These are phyloP conservation scores for Oreohelix idahoensis DNA, from an alignment of 1,140 invertebrate species.

Conservation along the genomic window DNA sequence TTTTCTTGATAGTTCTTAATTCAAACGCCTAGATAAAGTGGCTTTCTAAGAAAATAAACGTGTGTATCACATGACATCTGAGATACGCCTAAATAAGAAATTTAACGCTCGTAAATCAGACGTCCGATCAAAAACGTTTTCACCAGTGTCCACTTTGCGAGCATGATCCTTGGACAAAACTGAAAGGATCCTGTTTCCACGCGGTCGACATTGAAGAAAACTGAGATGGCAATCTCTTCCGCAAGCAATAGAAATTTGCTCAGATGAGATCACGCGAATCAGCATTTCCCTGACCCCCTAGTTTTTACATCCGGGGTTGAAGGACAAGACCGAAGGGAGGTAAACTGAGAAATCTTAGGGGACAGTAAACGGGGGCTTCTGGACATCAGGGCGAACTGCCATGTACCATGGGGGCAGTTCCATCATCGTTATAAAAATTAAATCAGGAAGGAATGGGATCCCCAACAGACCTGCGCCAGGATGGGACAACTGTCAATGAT, in stretches of 20 bases:
- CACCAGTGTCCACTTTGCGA: too few species aligned
- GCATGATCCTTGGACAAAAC: too few species aligned
- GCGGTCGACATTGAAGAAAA: not conserved
- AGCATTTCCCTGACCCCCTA: not conserved
- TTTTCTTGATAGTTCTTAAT: too few species aligned
- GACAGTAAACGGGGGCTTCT: not conserved
- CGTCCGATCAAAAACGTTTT: too few species aligned
- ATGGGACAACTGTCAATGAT: not conserved
- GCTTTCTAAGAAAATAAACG: too few species aligned
- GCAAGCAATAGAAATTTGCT: not conserved
- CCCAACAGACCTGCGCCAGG: not conserved
- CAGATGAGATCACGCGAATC: not conserved
- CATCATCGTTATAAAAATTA: constrained; percentile 4
- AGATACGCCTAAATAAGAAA: too few species aligned
- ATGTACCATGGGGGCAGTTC: not conserved
- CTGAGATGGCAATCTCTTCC: not conserved
- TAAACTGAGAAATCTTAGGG: not conserved
- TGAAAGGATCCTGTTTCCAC: not conserved
- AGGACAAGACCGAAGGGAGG: not conserved
- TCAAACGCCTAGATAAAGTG: too few species aligned
- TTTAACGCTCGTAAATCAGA: too few species aligned
- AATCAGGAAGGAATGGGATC: not conserved
- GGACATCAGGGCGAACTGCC: not conserved
- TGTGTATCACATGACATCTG: too few species aligned
- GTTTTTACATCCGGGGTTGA: not conserved